Evolutionary conservation across 2,797 vertebrate genomes (phyloP), one percentile per base, ranked within the genome.

Genomic region (Myiotriccus ornatus): DNA sequence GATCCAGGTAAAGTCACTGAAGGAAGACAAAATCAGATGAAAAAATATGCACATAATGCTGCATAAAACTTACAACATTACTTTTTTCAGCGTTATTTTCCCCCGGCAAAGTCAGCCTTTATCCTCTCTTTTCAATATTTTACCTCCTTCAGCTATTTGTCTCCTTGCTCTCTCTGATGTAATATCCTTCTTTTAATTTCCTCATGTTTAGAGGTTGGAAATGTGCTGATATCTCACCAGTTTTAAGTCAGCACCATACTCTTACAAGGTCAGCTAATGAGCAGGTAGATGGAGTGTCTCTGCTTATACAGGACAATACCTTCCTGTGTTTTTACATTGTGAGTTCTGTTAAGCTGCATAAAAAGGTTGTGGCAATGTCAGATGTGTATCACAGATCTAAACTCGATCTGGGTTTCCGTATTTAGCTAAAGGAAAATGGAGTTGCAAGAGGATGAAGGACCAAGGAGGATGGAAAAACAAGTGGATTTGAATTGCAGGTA

Each of bases 21-120:
- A 74, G n/a, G 37, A 69, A 80, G 34, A 65, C 24, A 70, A 90
- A 84, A 90, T 83, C 37, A 85, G 41, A 47, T 28, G 53, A 79
- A 90, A 75, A 21, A 22, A 8, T 35, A 41, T 9, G 17, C 53
- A 62, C 34, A 30, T 22, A 64, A 41, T 34, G 28, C 23, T 34
- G 23, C 60, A 64, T 64, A 56, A 74, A 84, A 46, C 34, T 73
- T 75, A 16, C 25, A 55, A 18, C 9, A 5, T 55, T 5, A 17
- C 63, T 52, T 57, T 82, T 74, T 60, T 20, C 23, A 87, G 4
- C 10, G 7, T 30, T 50, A 32, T 47, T 41, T 55, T 4, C 34
- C 47, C 15, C 0, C 0, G 3, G 21, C 24, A 80, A 89, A 89
- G 25, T 81, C 70, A 46, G 27, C 20, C 63, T 69, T 49, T 50